Base-by-base conservation (phyloP, 2,888 invertebrate genomes). In the Galerucella pusilla region DNA sequence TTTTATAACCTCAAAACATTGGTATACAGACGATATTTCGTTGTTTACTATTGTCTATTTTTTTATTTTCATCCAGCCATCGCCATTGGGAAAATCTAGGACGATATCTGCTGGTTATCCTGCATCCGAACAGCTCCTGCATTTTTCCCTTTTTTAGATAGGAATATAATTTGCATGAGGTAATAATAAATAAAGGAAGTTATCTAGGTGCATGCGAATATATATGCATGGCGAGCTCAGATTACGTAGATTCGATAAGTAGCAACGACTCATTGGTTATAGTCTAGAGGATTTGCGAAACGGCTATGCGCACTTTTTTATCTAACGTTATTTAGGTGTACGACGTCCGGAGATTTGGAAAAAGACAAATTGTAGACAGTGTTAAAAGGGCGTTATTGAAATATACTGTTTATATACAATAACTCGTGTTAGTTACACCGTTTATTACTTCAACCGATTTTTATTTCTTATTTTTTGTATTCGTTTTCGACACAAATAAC, bases 111-210 rank as follows among this genome's bases (percentile, higher is more conserved):
- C 71, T 80, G 7, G 81, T 81, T 84, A 85, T 85, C 79, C 83
- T 83, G 80, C 75, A 80, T 77, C 81, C 76, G 35, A 80, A 78
- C 81, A 76, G 83, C 84, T 84, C 85, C 84, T 85, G 85, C 85
- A 86, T 86, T 86, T 86, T 86, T 86, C 82, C 83, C 35, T 42
- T 82, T 82, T 80, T 83, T 79, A 84, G 85, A 86, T 86, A 86
- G 81, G 81, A 80, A 80, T 81, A 83, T 83, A 85, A 86, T 86
- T 86, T 86, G 85, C 86, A 86, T 86, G 86, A 86, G 85, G 85
- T 83, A 81, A 86, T 85, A 86, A 86, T 86, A 86, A 86, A 86
- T 86, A 86, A 86, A 84, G 83, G 84, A 84, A 86, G 84, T 85
- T 86, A 86, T 86, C 86, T 85, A 84, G 83, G 84, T 83, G 83